A percentile compares a stretch with the other conserved stretches of the same genome.
Evolutionary conservation across 2,797 vertebrate genomes (phyloP).

Genomic region (Phoxinus dragarum): DNA sequence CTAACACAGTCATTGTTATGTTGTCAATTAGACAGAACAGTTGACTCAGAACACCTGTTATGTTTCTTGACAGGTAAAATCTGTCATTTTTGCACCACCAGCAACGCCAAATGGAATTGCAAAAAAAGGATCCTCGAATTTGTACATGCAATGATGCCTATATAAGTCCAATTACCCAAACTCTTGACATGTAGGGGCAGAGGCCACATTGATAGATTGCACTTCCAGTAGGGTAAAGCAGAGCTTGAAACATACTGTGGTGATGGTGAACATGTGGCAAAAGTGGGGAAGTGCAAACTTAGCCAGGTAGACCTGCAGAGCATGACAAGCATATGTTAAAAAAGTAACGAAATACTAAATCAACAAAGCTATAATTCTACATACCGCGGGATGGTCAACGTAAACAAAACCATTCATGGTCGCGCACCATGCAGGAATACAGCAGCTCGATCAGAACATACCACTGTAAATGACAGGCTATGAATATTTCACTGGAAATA

Average conservation of each 20-base stretch:
- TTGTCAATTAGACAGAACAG: slow-evolving; percentile 11
- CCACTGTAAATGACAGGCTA: too few relatives aligned
- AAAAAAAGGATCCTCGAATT: not conserved
- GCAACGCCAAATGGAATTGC: not conserved
- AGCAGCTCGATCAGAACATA: too few relatives aligned
- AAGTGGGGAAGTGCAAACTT: too few relatives aligned
- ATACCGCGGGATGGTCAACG: too few relatives aligned
- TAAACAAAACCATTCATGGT: too few relatives aligned
- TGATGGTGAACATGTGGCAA: slow-evolving; percentile 37
- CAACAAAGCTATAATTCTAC: too few relatives aligned
- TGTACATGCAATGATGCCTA: not conserved
- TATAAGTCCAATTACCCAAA: not conserved
- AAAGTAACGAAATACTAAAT: too few relatives aligned
- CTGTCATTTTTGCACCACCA: not conserved
- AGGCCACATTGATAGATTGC: not conserved
- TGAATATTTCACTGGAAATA: too few relatives aligned
- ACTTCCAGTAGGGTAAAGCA: slow-evolving; percentile 22
- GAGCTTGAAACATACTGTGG: slow-evolving; percentile 48
- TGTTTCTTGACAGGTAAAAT: not conserved
- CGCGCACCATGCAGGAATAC: too few relatives aligned
- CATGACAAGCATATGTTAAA: too few relatives aligned
- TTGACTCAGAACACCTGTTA: slow-evolving; percentile 14
- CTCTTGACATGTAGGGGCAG: slow-evolving; percentile 9
- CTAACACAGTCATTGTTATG: not conserved
- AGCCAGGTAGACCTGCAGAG: too few relatives aligned